Percentiles rank a stretch among this genome's conserved stretches.
Evolutionary conservation across 2,888 invertebrate genomes (phyloP).

Genomic region (Eustalomyia histrio): DNA sequence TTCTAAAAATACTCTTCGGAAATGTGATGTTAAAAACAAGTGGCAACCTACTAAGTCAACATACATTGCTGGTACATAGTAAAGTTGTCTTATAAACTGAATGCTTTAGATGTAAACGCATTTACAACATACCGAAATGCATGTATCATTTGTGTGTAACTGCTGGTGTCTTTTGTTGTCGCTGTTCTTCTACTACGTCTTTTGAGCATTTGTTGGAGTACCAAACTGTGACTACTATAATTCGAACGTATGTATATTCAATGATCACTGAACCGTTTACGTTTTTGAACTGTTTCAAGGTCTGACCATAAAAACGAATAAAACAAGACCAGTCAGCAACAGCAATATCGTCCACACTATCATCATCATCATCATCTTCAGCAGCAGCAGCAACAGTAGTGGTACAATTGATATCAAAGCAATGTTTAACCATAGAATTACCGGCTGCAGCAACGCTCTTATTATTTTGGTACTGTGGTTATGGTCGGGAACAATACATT

Average conservation of each 20-base stretch:
- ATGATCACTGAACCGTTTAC: constrained; percentile 80
- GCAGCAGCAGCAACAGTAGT: constrained; percentile 26
- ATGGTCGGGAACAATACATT: not conserved
- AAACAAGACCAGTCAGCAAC: constrained; percentile 23
- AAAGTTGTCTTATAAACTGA: not conserved
- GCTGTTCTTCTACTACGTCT: not conserved
- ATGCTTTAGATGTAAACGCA: constrained; percentile 34
- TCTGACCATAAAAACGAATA: constrained; percentile 69
- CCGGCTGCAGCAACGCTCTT: constrained; percentile 13
- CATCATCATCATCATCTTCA: constrained; percentile 19
- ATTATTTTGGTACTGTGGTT: constrained; percentile 15
- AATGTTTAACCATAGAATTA: constrained; percentile 37
- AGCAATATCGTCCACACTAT: too few species aligned
- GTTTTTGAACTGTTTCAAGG: constrained; percentile 80
- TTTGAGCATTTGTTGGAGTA: constrained; percentile 19
- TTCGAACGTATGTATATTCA: constrained; percentile 67
- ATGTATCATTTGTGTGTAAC: constrained; percentile 40
- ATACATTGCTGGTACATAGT: not conserved
- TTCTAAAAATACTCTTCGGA: too few species aligned
- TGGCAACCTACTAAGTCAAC: not conserved
- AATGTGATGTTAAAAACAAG: too few species aligned
- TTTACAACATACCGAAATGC: constrained; percentile 14
- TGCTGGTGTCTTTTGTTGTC: constrained; percentile 21
- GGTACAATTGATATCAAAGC: constrained; percentile 42
- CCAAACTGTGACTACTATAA: constrained; percentile 53